Conservation (phyloP, 2,797 vertebrate genomes). For the Fistularia commersonii region DNA sequence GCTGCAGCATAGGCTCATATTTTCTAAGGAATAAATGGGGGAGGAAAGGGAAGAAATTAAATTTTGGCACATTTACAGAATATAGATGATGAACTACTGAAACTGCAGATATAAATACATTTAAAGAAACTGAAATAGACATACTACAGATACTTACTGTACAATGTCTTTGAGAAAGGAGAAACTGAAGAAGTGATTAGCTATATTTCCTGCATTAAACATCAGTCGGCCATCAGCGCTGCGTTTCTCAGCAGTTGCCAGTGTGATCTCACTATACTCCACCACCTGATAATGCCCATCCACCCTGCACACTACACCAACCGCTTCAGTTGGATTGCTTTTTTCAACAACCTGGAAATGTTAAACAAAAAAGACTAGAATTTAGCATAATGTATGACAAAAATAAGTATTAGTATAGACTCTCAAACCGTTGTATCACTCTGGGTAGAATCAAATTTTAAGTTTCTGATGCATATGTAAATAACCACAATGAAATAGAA, state of each 20-base stretch:
- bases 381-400: not conserved
- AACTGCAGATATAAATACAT: not conserved
- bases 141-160: conserved; percentile 69
- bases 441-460: no score
- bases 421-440: not conserved
- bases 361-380: not conserved
- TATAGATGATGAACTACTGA: not conserved
- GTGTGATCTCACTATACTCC: conserved; percentile 96
- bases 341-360: conserved; percentile 92
- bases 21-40: conserved; percentile 68
- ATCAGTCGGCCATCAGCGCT: conserved; percentile 84
- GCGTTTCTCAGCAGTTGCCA: conserved; percentile 87
- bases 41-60: not conserved
- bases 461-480: no score
- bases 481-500: no score
- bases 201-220: conserved; percentile 91
- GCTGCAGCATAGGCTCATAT: conserved; percentile 87
- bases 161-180: conserved; percentile 88
- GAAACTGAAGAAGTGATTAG: conserved; percentile 93
- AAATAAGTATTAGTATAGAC: not conserved
- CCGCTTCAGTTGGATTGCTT: conserved; percentile 92
- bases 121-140: not conserved
- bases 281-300: conserved; percentile 92
- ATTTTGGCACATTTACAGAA: no score
- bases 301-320: conserved; percentile 93